phyloP scores from a whole-genome alignment of 2,113 vertebrate species.

The Notarius lentiginosus region DNA sequence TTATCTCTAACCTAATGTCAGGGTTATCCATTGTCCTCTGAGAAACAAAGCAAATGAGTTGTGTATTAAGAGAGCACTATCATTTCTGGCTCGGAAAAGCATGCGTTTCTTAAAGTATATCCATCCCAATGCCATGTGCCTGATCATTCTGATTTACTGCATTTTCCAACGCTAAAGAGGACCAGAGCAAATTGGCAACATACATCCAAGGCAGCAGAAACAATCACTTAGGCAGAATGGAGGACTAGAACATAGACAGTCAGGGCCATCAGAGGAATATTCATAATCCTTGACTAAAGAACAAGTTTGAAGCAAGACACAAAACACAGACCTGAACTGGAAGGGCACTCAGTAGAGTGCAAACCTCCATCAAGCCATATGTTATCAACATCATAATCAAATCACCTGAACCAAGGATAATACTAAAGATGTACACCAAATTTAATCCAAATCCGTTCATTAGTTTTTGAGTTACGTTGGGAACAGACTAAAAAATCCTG shows the following conservation, averaged over 20 bases:
- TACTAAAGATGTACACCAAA: too few species aligned
- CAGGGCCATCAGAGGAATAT: background rate
- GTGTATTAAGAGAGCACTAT: background rate
- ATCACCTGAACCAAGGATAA: too few species aligned
- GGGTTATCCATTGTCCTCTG: background rate
- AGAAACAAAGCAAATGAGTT: background rate
- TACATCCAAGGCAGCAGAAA: conserved; percentile 1
- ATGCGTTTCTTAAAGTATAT: background rate
- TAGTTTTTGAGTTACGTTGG: too few species aligned
- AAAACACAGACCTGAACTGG: background rate
- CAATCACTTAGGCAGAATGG: background rate
- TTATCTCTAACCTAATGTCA: background rate
- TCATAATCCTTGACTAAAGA: background rate
- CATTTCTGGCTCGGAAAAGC: background rate
- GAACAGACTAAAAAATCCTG: too few species aligned
- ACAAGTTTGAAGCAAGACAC: background rate
- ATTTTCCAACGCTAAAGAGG: background rate
- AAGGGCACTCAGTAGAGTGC: too few species aligned
- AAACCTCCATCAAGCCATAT: too few species aligned
- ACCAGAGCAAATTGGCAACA: background rate
- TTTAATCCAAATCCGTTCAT: too few species aligned
- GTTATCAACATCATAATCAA: too few species aligned
- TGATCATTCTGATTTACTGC: conserved; percentile 12
- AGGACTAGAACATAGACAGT: background rate
- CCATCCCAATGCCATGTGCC: background rate